Evolutionary conservation across 2,113 vertebrate species (phyloP).

Genomic region (Percina caprodes): DNA sequence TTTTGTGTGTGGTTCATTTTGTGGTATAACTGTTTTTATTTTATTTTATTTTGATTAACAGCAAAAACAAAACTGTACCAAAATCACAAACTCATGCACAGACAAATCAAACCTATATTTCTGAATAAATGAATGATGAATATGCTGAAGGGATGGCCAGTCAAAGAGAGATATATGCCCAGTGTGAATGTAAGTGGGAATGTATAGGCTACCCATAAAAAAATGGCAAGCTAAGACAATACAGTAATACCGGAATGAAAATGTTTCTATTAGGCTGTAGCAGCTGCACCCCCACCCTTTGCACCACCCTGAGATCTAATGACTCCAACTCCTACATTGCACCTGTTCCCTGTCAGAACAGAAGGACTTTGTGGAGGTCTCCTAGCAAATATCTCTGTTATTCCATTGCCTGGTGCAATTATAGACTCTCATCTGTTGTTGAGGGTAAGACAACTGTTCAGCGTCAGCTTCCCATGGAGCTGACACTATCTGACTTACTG

Average conservation of each 20-base stretch:
- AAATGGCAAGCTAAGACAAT: slow-evolving; percentile 37
- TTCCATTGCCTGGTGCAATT: slow-evolving; percentile 69
- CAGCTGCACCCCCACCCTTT: slow-evolving; percentile 67
- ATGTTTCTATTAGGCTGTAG: slow-evolving; percentile 52
- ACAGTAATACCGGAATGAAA: slow-evolving; percentile 44
- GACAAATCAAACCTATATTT: slow-evolving; percentile 3
- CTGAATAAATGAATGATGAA: neutral
- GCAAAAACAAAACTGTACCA: neutral
- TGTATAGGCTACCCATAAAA: neutral
- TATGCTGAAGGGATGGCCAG: neutral
- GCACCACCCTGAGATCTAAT: slow-evolving; percentile 72
- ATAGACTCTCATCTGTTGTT: slow-evolving; percentile 75
- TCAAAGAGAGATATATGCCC: slow-evolving; percentile 1
- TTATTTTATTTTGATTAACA: neutral
- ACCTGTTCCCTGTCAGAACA: slow-evolving; percentile 80
- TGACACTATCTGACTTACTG: slow-evolving; percentile 42
- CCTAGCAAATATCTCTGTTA: slow-evolving; percentile 65
- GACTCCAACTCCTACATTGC: slow-evolving; percentile 79
- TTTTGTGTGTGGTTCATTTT: slow-evolving; percentile 7
- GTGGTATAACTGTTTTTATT: neutral
- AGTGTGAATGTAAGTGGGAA: slow-evolving; percentile 21
- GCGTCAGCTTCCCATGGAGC: slow-evolving; percentile 38
- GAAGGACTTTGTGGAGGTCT: slow-evolving; percentile 73
- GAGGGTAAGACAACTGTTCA: slow-evolving; percentile 72
- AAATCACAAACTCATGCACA: neutral